phyloP scores from a whole-genome alignment of 2,113 vertebrate species.

The Acanthochromis polyacanthus region DNA sequence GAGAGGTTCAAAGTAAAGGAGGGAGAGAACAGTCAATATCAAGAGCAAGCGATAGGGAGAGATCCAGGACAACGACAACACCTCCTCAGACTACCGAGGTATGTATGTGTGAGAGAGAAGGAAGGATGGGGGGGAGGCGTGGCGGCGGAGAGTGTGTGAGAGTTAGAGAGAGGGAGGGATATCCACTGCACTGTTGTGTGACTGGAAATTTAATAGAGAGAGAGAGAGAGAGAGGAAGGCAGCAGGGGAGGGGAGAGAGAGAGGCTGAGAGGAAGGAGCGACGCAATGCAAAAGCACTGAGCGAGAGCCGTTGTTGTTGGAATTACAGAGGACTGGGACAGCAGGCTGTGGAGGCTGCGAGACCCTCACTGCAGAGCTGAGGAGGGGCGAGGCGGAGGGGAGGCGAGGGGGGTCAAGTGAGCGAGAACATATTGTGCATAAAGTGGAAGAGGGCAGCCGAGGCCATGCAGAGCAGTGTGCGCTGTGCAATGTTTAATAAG shows the following conservation, averaged over 20 bases:
- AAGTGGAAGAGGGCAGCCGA: slow-evolving; percentile 40
- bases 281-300: slow-evolving; percentile 73
- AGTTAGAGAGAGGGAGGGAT: slow-evolving; percentile 83
- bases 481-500: slow-evolving; percentile 22
- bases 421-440: slow-evolving; percentile 65
- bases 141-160: slow-evolving; percentile 59
- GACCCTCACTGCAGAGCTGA: slow-evolving; percentile 60
- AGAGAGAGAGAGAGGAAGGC: slow-evolving; percentile 63
- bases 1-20: slow-evolving; percentile 70
- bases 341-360: slow-evolving; percentile 49
- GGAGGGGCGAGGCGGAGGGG: neutral
- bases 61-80: slow-evolving; percentile 74
- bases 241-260: slow-evolving; percentile 44
- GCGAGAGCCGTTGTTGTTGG: slow-evolving; percentile 67
- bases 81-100: slow-evolving; percentile 75
- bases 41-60: slow-evolving; percentile 61
- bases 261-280: slow-evolving; percentile 54
- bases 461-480: slow-evolving; percentile 26
- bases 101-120: slow-evolving; percentile 47
- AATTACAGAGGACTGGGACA: slow-evolving; percentile 70
- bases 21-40: slow-evolving; percentile 69
- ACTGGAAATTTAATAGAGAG: slow-evolving; percentile 90
- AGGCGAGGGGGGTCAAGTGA: slow-evolving; percentile 47
- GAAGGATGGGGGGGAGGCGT: slow-evolving; percentile 31
- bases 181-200: slow-evolving; percentile 91